These are phyloP conservation scores for Cerastis leucographa DNA, from an alignment of 2,888 invertebrate species.

Conservation along the genomic window DNA sequence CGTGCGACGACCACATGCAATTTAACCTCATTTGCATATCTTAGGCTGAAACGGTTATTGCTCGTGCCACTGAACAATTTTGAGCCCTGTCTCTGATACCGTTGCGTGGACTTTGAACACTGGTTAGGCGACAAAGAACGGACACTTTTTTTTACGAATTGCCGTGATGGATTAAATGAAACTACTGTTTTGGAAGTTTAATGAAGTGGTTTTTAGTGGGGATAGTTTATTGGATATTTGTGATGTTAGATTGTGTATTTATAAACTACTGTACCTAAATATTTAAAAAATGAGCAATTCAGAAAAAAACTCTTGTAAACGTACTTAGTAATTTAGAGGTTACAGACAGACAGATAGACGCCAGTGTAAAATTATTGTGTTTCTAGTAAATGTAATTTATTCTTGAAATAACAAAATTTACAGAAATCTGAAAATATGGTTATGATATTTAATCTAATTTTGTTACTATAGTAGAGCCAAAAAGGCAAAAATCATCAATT, in stretches of 20 bases:
- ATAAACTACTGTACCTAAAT: background rate
- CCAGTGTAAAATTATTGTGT: no score
- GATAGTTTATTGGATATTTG: background rate
- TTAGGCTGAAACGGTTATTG: conserved; percentile 78
- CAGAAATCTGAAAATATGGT: no score
- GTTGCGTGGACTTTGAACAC: conserved; percentile 59
- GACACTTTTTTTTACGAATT: conserved; percentile 11
- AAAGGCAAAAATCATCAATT: conserved; percentile 24
- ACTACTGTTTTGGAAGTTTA: conserved; percentile 1
- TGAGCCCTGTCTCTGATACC: conserved; percentile 64
- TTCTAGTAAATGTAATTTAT: no score
- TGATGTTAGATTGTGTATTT: background rate
- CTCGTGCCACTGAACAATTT: conserved; percentile 79
- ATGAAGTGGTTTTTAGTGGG: background rate
- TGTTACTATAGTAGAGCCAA: background rate
- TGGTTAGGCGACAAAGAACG: conserved; percentile 38
- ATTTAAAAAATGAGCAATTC: no score
- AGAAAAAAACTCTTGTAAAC: no score
- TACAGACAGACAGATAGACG: no score
- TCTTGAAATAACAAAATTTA: no score
- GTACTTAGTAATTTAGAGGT: no score
- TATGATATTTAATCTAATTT: no score
- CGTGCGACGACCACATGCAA: conserved; percentile 75
- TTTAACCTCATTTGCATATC: conserved; percentile 80
- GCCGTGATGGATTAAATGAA: conserved; percentile 18